Base-by-base conservation (phyloP, 2,113 vertebrate species). In the Galbula dea region DNA sequence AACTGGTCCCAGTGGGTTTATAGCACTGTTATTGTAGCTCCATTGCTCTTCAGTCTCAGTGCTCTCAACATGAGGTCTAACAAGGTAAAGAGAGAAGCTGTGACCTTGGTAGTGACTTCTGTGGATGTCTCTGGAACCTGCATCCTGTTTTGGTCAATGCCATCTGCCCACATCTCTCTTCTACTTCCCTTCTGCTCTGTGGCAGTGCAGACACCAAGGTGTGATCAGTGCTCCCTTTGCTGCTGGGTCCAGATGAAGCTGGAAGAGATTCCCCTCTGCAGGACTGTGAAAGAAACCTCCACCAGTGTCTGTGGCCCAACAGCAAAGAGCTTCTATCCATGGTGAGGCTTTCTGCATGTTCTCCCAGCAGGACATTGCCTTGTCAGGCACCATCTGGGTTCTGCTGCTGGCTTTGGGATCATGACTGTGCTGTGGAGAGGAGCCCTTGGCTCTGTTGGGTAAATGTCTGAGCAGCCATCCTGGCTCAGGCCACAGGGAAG, bases 141-240 rank as follows among this genome's bases (percentile, higher is more conserved):
- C 19, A 10, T 30, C 9, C 6, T 23, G 9, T 45, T 75, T 49
- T 68, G 26, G 19, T 36, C 0, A 0, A 12, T 0, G 2, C 10
- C 3, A 2, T 79, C 61, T 36, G 8, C 20, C 51, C 46, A 1
- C 30, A 7, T 48, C n/a, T 74, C 52, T 57, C 15, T 68, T 58
- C 32, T 54, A 34, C 34, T 57, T 65, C 30, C 6, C n/a, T 39
- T 30, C 15, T 61, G 65, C 45, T 48, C 65, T 66, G 41, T n/a
- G 41, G 49, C 8, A 11, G 24, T 23, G 46, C 46, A 51, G 74
- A 18, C 19, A 30, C 13, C 43, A 45, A 26, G 10, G 7, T 21
- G 57, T 34, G 57, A n/a, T 34, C 57, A 22, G 20, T 27, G 46
- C 11, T 62, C 45, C n/a, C 21, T 52, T 20, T 2, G 2, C 23